Evolutionary conservation across 1,140 invertebrate species (phyloP), one percentile per base, ranked within the genome.

Genomic region (Frieseomelitta varia): DNA sequence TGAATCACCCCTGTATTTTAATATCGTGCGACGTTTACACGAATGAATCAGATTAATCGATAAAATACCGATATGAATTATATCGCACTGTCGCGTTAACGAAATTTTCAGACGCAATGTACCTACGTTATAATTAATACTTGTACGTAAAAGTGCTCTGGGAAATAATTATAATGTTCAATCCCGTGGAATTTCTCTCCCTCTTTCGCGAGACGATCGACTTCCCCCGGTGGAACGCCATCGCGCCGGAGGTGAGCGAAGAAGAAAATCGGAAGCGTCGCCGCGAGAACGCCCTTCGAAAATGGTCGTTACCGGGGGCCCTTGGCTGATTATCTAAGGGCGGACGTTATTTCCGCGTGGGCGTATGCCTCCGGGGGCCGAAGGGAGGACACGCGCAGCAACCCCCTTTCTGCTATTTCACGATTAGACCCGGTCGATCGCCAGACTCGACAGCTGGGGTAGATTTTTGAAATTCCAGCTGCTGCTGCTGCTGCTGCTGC

Each of bases 301-400:
- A 77, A 75, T 79, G 85, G 84, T 89, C 88, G 88, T 90, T 90
- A 90, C 81, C 83, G 85, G 76, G 68, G 88, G 90, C 89, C 90
- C 82, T n/a, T 47, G 39, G 87, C 87, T 90, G 90, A 91, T 91
- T 92, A 93, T 91, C 91, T 91, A 89, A 92, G 89, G 91, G 90
- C 91, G 91, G 92, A 91, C 88, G 92, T 93, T 91, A 94, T 94
- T 94, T 94, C 93, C 94, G 93, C 90, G 93, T 93, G 92, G 94
- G 94, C 94, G 94, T 94, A 89, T 90, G 92, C 92, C 88, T 69
- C 39, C 71, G 27, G 82, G 72, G 76, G 71, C 19, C 63, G 39
- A 55, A 79, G 51, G 65, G 82, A 39, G 79, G 24, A 67, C 67
- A 73, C 74, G 53, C 53, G 56, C 65, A 4, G 61, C 78, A n/a